These are phyloP conservation scores for Calyptommatus sinebrachiatus DNA, from an alignment of 2,113 vertebrate species.

Conservation along the genomic window DNA sequence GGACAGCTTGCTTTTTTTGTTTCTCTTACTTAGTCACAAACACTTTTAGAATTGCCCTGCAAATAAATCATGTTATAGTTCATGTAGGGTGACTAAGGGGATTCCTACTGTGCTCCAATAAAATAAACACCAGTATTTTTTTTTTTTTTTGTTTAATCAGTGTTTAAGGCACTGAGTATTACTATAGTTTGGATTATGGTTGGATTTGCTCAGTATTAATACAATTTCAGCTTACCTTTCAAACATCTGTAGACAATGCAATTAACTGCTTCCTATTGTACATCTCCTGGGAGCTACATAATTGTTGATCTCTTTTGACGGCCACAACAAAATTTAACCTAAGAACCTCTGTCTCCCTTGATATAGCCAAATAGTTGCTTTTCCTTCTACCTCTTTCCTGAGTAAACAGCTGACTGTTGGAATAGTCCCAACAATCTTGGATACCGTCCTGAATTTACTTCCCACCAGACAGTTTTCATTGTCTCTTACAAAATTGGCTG, in stretches of 20 bases:
- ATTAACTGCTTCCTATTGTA: neutral
- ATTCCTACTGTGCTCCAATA: too few species aligned
- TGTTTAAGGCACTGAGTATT: too few species aligned
- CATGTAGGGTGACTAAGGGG: too few species aligned
- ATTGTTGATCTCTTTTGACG: conserved; percentile 2
- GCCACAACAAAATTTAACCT: neutral
- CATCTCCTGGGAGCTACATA: neutral
- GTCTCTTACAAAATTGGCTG: neutral
- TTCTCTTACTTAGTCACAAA: too few species aligned
- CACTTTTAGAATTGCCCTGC: too few species aligned
- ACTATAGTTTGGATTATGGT: too few species aligned
- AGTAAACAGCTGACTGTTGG: conserved; percentile 3
- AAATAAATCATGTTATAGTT: too few species aligned
- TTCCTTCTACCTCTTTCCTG: neutral
- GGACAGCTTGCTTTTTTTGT: too few species aligned
- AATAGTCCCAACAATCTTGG: conserved; percentile 5
- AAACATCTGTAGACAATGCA: neutral
- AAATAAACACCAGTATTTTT: too few species aligned
- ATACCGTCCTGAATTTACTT: conserved; percentile 5
- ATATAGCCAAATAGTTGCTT: neutral
- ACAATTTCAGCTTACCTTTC: neutral
- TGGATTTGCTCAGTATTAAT: neutral
- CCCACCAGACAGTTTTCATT: conserved; percentile 7
- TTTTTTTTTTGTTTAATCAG: too few species aligned
- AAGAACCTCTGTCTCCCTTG: neutral